phyloP scores from a whole-genome alignment of 2,888 invertebrate species.

The Vesta saturnalis region DNA sequence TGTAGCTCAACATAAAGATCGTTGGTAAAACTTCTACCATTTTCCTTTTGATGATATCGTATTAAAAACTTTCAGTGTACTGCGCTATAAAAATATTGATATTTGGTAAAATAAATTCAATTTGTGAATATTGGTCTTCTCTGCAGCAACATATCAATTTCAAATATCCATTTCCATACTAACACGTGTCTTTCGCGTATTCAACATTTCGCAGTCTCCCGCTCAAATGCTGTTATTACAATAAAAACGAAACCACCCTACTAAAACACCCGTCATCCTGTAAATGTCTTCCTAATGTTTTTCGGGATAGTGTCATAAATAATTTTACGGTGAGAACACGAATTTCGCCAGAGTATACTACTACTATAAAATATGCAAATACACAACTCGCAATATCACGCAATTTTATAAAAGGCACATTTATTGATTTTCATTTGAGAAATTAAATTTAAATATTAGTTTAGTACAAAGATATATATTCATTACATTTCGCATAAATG shows the following conservation, averaged over 20 bases:
- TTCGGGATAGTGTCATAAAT: slow-evolving; percentile 55
- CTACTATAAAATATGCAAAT: slow-evolving; percentile 32
- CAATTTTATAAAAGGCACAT: slow-evolving; percentile 19
- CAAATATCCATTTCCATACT: slow-evolving; percentile 53
- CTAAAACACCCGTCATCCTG: slow-evolving; percentile 46
- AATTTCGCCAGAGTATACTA: slow-evolving; percentile 44
- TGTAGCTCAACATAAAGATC: too few relatives aligned
- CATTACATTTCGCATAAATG: too few relatives aligned
- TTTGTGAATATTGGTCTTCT: slow-evolving; percentile 54
- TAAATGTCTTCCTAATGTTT: slow-evolving; percentile 55
- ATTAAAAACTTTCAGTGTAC: slow-evolving; percentile 20
- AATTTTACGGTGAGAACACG: slow-evolving; percentile 56
- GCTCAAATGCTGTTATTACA: slow-evolving; percentile 53
- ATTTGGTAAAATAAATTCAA: slow-evolving; percentile 52
- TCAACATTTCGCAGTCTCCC: slow-evolving; percentile 54
- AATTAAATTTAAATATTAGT: background rate
- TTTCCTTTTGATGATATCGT: too few relatives aligned
- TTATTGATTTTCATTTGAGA: slow-evolving; percentile 20
- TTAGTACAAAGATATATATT: too few relatives aligned
- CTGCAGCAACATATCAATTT: slow-evolving; percentile 54
- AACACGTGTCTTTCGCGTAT: slow-evolving; percentile 55
- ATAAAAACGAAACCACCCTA: slow-evolving; percentile 51
- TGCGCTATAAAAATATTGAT: slow-evolving; percentile 30
- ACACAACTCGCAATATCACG: slow-evolving; percentile 21
- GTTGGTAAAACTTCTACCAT: too few relatives aligned